Conservation (phyloP, 2,113 vertebrate genomes). For the Numenius arquata region DNA sequence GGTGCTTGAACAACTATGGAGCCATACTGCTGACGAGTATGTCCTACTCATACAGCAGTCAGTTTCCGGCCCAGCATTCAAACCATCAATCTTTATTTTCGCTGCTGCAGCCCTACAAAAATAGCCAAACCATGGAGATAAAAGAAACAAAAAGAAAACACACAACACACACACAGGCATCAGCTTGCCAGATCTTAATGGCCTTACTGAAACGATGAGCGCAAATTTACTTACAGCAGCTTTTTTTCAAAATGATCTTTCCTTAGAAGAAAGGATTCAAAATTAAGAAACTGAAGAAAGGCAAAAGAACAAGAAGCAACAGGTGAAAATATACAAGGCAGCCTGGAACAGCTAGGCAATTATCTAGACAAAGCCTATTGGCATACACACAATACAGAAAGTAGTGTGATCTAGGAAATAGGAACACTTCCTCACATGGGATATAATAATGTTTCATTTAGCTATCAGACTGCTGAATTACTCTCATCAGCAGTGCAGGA, state of each 20-base stretch:
- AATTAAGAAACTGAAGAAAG: not conserved
- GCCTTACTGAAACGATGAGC: not conserved
- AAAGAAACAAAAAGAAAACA: not conserved
- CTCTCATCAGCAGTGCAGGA: not conserved
- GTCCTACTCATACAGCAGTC: not conserved
- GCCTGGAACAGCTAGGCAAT: not conserved
- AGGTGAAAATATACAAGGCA: not conserved
- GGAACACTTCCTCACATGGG: not conserved
- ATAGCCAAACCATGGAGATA: not conserved
- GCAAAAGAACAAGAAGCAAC: not conserved
- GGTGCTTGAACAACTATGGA: fast-evolving
- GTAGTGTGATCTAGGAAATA: not conserved
- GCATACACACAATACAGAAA: not conserved
- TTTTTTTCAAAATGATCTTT: not conserved
- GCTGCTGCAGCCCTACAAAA: not conserved
- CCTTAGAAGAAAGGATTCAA: not conserved
- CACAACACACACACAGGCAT: not conserved
- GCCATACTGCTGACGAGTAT: not conserved
- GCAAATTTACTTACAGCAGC: not conserved
- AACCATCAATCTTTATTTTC: not conserved
- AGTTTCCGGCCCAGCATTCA: not conserved
- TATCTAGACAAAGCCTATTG: not conserved
- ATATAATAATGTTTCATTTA: not conserved
- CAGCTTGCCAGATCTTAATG: not conserved
- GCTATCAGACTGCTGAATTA: not conserved